Evolutionary conservation across 2,888 invertebrate species (phyloP).

Genomic region (Drosophila tripunctata): DNA sequence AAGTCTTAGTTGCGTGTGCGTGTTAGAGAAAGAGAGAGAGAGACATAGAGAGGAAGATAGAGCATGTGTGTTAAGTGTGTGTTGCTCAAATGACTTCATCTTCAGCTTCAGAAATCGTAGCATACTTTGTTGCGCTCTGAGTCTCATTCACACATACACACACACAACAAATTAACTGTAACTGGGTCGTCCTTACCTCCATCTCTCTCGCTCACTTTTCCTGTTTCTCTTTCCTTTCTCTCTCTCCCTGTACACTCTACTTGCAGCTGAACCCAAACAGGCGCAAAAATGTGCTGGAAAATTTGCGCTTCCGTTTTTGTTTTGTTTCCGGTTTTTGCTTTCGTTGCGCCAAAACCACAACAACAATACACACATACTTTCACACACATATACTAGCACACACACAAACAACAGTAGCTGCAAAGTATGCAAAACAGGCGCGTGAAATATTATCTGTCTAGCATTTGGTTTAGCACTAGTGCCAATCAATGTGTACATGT

Average conservation of each 20-base stretch:
- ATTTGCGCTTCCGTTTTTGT: slow-evolving; percentile 81
- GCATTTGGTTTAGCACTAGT: slow-evolving; percentile 30
- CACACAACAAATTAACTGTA: slow-evolving; percentile 39
- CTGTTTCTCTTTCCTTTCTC: not conserved
- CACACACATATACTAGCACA: slow-evolving; percentile 14
- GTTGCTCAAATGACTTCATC: slow-evolving; percentile 66
- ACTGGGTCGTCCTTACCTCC: slow-evolving; percentile 64
- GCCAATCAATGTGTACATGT: slow-evolving; percentile 23
- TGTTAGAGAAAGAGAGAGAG: slow-evolving; percentile 35
- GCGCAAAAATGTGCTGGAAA: slow-evolving; percentile 80
- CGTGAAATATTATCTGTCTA: slow-evolving; percentile 81
- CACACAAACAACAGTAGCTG: slow-evolving; percentile 14
- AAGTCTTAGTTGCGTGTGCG: slow-evolving; percentile 36
- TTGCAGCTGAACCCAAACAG: slow-evolving; percentile 7
- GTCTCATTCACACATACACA: slow-evolving; percentile 25
- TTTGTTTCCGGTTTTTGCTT: slow-evolving; percentile 78
- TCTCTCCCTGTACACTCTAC: too few relatives aligned
- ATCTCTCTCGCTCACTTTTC: not conserved
- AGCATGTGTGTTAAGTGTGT: slow-evolving; percentile 23
- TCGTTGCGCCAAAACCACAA: slow-evolving; percentile 42
- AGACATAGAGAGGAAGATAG: slow-evolving; percentile 10
- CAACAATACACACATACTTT: slow-evolving; percentile 15
- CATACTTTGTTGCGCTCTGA: slow-evolving; percentile 57
- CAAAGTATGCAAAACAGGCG: slow-evolving; percentile 74
- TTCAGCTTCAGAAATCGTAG: slow-evolving; percentile 32